phyloP scores from a whole-genome alignment of 2,888 invertebrate species.

The Cheilosia urbana region DNA sequence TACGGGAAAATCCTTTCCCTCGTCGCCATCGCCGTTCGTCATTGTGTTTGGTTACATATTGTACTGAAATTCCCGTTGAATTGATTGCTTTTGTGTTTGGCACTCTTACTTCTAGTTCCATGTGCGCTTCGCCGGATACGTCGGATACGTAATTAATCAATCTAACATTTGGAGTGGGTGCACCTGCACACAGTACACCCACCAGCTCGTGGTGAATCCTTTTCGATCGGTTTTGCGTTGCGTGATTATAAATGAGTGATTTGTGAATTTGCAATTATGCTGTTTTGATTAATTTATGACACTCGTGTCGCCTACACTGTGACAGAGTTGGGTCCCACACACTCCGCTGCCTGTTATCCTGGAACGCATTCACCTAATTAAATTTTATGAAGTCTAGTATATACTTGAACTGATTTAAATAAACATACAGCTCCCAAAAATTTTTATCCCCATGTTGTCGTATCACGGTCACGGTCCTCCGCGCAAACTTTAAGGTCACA shows the following conservation, averaged over 20 bases:
- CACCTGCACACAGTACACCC: not conserved
- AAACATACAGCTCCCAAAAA: no score
- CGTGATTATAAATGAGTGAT: conserved; percentile 23
- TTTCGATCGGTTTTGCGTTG: not conserved
- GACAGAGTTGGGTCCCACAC: not conserved
- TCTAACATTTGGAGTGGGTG: not conserved
- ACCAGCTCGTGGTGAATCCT: not conserved
- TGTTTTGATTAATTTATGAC: not conserved
- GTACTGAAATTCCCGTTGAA: not conserved
- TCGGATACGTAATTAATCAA: conserved; percentile 13
- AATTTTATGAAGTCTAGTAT: not conserved
- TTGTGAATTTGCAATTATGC: conserved; percentile 21
- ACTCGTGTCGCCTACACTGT: not conserved
- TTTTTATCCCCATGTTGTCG: not conserved
- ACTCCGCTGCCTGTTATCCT: not conserved
- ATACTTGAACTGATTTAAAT: not conserved
- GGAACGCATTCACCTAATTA: not conserved
- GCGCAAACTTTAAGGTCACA: conserved; percentile 23
- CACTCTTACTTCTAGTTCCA: no score
- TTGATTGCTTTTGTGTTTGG: conserved; percentile 14
- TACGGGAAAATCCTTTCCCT: not conserved
- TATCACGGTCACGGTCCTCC: not conserved
- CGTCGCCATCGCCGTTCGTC: not conserved
- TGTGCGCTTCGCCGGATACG: not conserved
- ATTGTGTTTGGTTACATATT: not conserved